Evolutionary conservation across 2,797 vertebrate genomes (phyloP), one percentile per base, ranked within the genome.

Genomic region (Dicrostonyx torquatus): DNA sequence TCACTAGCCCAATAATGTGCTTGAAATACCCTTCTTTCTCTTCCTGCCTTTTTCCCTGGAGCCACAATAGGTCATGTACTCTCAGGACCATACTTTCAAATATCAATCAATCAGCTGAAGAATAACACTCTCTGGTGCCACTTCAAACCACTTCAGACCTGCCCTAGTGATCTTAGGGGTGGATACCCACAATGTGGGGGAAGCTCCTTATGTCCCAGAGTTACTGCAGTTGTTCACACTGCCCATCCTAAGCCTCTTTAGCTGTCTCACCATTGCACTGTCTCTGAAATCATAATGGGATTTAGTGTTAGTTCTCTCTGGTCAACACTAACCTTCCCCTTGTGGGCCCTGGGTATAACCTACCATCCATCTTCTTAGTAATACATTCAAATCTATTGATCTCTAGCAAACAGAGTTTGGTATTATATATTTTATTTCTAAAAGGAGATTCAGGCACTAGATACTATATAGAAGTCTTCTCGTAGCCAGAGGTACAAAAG

Each of bases 91-190:
- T 20, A 13, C 18, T 85, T 85, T 88, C 66, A 88, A 75, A 70
- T 73, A 48, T 4, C 62, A 43, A 83, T 20, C 43, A 84, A 29
- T 26, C 31, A 75, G 37, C 20, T 18, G 20, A 86, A 55, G 84
- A 55, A 40, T 2, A 22, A 24, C 5, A 50, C 29, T 0, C 3
- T 13, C 4, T 78, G 64, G 2, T 37, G 14, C 2, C 17, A 22
- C 17, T 75, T 5, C 34, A 87, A 34, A 40, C 26, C 26, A 43
- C 43, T 43, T 50, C 2, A 34, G 2, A 34, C 2, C 2, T 58
- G 5, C n/a, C 3, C 9, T 55, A 31, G 14, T 78, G 29, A 73
- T 14, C 13, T 6, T 12, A 22, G 55, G n/a, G 6, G 6, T 2
- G 40, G 72, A 31, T n/a, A 14, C 4, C 11, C 24, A 78, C 2